Evolutionary conservation across 2,797 vertebrate genomes (phyloP).

Genomic region (Etheostoma nigrum): DNA sequence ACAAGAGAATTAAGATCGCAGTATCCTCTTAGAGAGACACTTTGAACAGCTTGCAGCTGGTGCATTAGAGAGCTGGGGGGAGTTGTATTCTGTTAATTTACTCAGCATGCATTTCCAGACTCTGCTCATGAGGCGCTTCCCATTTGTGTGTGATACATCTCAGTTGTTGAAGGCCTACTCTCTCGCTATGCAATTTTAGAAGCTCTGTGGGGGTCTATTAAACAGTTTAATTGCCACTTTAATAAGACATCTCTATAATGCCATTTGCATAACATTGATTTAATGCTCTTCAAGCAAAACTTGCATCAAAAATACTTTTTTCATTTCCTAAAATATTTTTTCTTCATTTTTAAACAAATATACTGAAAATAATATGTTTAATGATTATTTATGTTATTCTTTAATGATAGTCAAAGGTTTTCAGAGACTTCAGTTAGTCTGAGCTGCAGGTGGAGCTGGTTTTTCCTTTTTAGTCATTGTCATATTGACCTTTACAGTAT

Average conservation of each 20-base stretch:
- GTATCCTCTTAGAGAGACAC: slow-evolving; percentile 35
- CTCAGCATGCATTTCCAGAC: slow-evolving; percentile 13
- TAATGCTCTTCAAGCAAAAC: not conserved
- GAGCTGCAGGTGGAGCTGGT: slow-evolving; percentile 16
- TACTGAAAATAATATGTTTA: not conserved
- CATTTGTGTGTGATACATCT: slow-evolving; percentile 16
- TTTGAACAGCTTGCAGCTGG: slow-evolving; percentile 22
- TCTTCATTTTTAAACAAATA: not conserved
- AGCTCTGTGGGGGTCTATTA: not conserved
- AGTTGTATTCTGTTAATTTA: slow-evolving; percentile 28
- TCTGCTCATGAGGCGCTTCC: slow-evolving; percentile 23
- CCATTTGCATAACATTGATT: not conserved
- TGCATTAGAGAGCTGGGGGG: not conserved
- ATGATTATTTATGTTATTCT: not conserved
- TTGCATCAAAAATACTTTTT: not conserved
- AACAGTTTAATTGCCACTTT: slow-evolving; percentile 2
- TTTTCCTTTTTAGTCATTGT: not conserved
- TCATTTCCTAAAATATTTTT: not conserved
- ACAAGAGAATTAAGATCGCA: slow-evolving; percentile 16
- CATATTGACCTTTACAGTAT: slow-evolving; percentile 27
- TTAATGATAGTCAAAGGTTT: not conserved
- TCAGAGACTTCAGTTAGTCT: not conserved
- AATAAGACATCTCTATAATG: slow-evolving; percentile 2
- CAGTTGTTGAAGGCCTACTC: not conserved
- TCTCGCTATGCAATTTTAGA: not conserved